phyloP scores from a whole-genome alignment of 2,113 vertebrate species.

The Alces alces region DNA sequence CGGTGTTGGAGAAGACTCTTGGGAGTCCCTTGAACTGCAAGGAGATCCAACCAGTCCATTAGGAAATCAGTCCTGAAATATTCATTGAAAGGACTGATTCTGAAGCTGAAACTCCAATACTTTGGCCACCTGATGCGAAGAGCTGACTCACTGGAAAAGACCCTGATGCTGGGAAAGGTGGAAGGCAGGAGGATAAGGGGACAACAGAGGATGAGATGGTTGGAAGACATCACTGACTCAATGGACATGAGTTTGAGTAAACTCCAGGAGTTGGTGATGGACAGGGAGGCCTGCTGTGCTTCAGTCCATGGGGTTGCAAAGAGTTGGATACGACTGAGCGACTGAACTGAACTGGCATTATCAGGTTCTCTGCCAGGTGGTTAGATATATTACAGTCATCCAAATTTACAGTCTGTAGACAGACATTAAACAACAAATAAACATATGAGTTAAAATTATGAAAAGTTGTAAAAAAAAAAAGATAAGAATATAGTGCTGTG shows the following conservation, averaged over 20 bases:
- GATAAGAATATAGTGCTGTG: background rate
- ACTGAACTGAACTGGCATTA: background rate
- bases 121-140: background rate
- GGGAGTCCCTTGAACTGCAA: too few species aligned
- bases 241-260: background rate
- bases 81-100: background rate
- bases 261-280: background rate
- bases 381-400: background rate
- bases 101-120: background rate
- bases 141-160: background rate
- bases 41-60: background rate
- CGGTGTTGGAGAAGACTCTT: too few species aligned
- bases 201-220: background rate
- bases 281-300: background rate
- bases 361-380: background rate
- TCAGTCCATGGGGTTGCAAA: background rate
- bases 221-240: background rate
- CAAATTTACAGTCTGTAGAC: background rate
- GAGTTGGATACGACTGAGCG: background rate
- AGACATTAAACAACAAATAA: background rate
- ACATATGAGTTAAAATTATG: background rate
- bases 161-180: background rate
- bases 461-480: background rate
- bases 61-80: background rate
- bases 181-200: background rate